Evolutionary conservation across 37 sponge, comb jelly and placozoan genomes (phyloP).

Genomic region (Ephydatia muelleri): DNA sequence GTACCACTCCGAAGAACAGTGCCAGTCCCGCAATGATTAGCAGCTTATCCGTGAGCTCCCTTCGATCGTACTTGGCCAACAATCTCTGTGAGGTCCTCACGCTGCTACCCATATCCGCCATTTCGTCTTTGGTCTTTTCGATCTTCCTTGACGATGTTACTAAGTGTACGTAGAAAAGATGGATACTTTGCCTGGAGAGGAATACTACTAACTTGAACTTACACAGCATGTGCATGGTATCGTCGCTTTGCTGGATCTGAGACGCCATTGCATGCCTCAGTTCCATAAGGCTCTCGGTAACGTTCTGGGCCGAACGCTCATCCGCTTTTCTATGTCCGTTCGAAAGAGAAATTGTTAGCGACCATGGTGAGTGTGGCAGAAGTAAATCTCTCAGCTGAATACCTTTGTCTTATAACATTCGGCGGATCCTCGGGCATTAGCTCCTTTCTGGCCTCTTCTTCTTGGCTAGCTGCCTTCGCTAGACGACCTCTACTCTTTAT

Average conservation of each 20-base stretch:
- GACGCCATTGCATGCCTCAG: conserved; percentile 50
- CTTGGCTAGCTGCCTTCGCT: not conserved
- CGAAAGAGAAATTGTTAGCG: not conserved
- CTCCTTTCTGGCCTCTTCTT: not conserved
- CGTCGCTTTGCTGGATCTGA: conserved; percentile 42
- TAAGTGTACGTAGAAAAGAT: not conserved
- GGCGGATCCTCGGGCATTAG: not conserved
- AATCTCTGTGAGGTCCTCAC: conserved; percentile 28
- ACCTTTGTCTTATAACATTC: not conserved
- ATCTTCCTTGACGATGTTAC: conserved; percentile 41
- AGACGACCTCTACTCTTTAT: not conserved
- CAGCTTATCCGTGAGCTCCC: conserved; percentile 72
- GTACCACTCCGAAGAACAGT: conserved; percentile 63
- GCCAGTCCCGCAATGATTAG: conserved; percentile 55
- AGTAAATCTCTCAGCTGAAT: not conserved
- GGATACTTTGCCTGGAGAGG: not conserved
- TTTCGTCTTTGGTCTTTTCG: conserved; percentile 40
- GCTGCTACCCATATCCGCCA: conserved; percentile 52
- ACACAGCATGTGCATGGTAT: conserved; percentile 44
- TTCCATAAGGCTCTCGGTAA: conserved; percentile 53
- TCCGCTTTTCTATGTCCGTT: not conserved
- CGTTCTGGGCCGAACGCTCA: conserved; percentile 50
- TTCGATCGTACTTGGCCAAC: conserved; percentile 57
- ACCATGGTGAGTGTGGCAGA: not conserved
- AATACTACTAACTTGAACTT: conserved; percentile 1